Percentiles rank a stretch among this genome's conserved stretches.
Conservation (phyloP, 2,113 vertebrate species). For the Scartelaos histophorus region DNA sequence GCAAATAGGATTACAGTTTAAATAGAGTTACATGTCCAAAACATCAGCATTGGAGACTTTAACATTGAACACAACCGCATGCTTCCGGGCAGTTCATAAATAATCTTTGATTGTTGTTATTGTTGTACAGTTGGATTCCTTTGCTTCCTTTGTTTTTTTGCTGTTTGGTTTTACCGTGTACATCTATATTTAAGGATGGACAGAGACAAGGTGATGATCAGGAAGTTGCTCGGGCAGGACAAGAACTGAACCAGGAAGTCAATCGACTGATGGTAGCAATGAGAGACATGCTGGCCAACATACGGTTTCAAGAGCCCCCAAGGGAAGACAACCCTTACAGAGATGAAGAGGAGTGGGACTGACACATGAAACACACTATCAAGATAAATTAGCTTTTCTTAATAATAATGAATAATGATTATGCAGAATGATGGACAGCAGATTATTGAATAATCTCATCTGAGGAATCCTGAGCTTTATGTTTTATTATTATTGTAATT, state of each 20-base stretch:
- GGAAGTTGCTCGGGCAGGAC: constrained; percentile 84
- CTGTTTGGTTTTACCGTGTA: background rate
- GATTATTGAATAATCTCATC: constrained; percentile 19
- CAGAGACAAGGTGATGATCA: constrained; percentile 78
- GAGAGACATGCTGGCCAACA: constrained; percentile 97
- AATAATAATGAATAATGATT: constrained; percentile 11
- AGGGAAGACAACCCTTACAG: constrained; percentile 76
- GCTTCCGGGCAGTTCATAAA: background rate
- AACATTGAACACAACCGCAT: constrained; percentile 1
- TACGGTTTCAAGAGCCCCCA: constrained; percentile 89
- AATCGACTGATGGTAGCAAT: constrained; percentile 95
- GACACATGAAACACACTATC: constrained; percentile 2
- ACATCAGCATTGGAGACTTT: background rate
- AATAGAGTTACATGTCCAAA: constrained; percentile 17
- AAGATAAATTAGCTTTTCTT: background rate
- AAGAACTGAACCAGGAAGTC: constrained; percentile 90
- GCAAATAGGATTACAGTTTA: constrained; percentile 25
- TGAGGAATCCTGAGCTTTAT: constrained; percentile 1
- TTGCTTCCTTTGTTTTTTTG: background rate
- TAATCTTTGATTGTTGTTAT: background rate
- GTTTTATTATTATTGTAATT: background rate
- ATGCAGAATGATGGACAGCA: constrained; percentile 13
- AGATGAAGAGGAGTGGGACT: constrained; percentile 90
- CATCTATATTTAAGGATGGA: constrained; percentile 73
- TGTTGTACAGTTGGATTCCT: background rate